Percentiles rank a stretch among this genome's conserved stretches.
These are phyloP conservation scores for Hypothenemus hampei DNA, from an alignment of 1,140 invertebrate genomes.

Conservation along the genomic window DNA sequence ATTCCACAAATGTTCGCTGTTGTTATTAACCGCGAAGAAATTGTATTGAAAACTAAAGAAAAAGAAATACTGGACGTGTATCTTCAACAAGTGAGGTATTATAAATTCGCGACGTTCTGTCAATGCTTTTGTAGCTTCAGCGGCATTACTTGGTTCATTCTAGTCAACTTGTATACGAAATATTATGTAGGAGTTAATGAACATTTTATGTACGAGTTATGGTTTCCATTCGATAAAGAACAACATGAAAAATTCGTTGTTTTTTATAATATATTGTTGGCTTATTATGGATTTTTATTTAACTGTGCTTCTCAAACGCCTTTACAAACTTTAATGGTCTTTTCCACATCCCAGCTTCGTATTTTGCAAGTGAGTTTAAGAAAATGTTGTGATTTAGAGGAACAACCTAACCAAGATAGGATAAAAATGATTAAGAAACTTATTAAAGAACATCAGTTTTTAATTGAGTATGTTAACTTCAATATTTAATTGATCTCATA, in stretches of 20 bases:
- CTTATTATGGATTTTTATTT: not conserved
- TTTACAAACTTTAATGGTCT: conserved; percentile 2
- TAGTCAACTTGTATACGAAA: not conserved
- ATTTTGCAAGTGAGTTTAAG: conserved; percentile 1
- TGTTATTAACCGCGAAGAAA: not conserved
- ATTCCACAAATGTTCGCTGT: not conserved
- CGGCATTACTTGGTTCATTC: not conserved
- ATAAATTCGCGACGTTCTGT: not conserved
- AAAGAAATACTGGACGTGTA: not conserved
- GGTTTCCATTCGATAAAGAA: conserved; percentile 5
- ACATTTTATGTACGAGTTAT: conserved; percentile 4
- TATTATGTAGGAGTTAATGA: not conserved
- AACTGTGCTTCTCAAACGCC: not conserved
- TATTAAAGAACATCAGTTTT: not conserved
- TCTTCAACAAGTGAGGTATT: not conserved
- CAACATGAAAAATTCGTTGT: not conserved
- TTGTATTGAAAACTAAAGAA: not conserved
- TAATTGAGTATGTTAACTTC: not conserved
- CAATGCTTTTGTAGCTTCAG: not conserved
- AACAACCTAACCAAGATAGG: too few species aligned
- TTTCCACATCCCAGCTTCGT: not conserved
- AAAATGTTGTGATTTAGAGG: not conserved
- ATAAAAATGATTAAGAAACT: not conserved
- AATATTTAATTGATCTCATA: too few species aligned
- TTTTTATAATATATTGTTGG: not conserved